These are phyloP conservation scores for Platichthys flesus DNA, from an alignment of 2,113 vertebrate genomes.

Conservation along the genomic window DNA sequence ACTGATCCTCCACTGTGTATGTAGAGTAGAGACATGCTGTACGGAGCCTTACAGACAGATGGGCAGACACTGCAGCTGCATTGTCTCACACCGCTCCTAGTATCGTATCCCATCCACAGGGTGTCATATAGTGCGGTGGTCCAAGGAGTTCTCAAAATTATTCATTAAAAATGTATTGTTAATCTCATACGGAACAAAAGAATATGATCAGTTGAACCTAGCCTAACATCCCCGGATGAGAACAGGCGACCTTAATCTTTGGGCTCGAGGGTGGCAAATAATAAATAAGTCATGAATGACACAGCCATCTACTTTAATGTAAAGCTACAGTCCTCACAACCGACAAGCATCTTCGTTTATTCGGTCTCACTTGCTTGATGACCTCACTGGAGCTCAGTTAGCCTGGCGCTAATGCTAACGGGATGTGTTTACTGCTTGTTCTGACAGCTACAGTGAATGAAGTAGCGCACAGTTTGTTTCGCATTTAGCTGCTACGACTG, in stretches of 20 bases:
- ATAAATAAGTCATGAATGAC: constrained; percentile 8
- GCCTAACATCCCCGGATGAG: neutral
- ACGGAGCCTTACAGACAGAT: neutral
- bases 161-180: neutral
- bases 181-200: neutral
- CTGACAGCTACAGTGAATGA: constrained; percentile 18
- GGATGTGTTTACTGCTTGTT: constrained; percentile 49
- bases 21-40: neutral
- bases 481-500: neutral
- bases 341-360: neutral
- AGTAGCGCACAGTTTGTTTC: neutral
- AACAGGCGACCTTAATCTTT: constrained; percentile 11
- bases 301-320: neutral
- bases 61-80: neutral
- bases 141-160: neutral
- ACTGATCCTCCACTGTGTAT: neutral
- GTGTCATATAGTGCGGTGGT: neutral
- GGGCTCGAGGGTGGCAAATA: constrained; percentile 7
- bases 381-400: constrained; percentile 10
- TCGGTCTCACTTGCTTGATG: neutral
- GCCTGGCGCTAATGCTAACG: constrained; percentile 37
- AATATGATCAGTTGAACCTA: neutral
- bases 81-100: neutral
- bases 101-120: neutral
- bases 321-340: neutral